These are phyloP conservation scores for Lota lota DNA, from an alignment of 2,113 vertebrate species.

Conservation along the genomic window DNA sequence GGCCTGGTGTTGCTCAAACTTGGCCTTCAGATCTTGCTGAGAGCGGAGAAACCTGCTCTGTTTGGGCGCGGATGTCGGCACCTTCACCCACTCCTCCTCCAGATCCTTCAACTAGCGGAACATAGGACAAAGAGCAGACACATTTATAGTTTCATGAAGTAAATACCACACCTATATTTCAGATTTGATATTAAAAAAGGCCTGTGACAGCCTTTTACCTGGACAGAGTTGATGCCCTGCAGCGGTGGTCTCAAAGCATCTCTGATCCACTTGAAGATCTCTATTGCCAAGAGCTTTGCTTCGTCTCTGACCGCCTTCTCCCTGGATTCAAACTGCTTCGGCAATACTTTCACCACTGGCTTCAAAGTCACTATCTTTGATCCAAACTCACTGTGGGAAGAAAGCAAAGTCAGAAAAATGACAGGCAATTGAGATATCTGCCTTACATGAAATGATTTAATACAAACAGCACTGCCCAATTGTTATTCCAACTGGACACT, in stretches of 20 bases:
- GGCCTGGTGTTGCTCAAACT: conserved; percentile 91
- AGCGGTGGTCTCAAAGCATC: conserved; percentile 89
- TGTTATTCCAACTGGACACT: neutral
- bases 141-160: neutral
- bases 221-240: conserved; percentile 93
- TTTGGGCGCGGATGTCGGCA: conserved; percentile 82
- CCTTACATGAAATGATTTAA: neutral
- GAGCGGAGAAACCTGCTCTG: conserved; percentile 91
- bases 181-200: neutral
- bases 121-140: neutral
- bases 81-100: conserved; percentile 96
- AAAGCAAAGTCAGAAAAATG: conserved; percentile 26
- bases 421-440: neutral
- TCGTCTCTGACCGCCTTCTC: conserved; percentile 97
- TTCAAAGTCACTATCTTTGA: conserved; percentile 96
- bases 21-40: conserved; percentile 94
- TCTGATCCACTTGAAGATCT: conserved; percentile 95
- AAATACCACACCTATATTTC: neutral
- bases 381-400: conserved; percentile 86
- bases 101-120: conserved; percentile 88
- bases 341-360: conserved; percentile 93
- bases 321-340: conserved; percentile 97
- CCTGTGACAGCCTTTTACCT: conserved; percentile 70
- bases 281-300: conserved; percentile 90
- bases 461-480: neutral